Base-by-base conservation (phyloP, 2,888 invertebrate species). In the Mimumesa dahlbomi region DNA sequence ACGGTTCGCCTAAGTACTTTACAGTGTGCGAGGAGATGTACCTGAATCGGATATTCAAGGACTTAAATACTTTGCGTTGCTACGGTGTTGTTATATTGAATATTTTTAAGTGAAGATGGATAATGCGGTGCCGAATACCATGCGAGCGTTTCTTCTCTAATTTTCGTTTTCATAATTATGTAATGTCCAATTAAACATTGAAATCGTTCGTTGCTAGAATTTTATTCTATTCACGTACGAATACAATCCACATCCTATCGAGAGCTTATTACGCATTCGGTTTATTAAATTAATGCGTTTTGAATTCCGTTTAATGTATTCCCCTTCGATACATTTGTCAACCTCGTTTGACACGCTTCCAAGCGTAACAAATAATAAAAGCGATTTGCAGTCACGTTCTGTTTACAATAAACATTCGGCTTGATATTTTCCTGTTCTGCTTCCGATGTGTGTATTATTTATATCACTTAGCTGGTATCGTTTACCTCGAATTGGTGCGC, bases 11-110 rank as follows among this genome's bases (percentile, higher is more conserved):
- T 69, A 59, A 75, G 70, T 62, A 64, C 22, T 68, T 56, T 58
- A 72, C 65, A 68, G 64, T 48, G 66, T 67, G 77, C 70, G 70
- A 77, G 72, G 62, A 74, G 72, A 79, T 77, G 79, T 79, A 79
- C 79, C 79, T 79, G 79, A 79, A 79, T 75, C 76, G 79, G 70
- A 77, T 69, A 67, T 71, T 78, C 73, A 69, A 65, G 70, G 54
- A 59, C 19, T 69, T 75, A 21, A 49, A 40, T 52, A 58, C 48
- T n/a, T 74, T 77, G 46, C 68, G 62, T 71, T 75, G 73, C 66
- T 65, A 66, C 50, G 25, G 4, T 70, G 29, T 40, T 22, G 25
- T 64, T 49, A 53, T 7, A 56, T 25, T 46, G 46, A 42, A 40
- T 59, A 54, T 22, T 46, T 42, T 54, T 62, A 48, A 59, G 48